Evolutionary conservation across 2,888 invertebrate species (phyloP).

Genomic region (Thymelicus lineola): DNA sequence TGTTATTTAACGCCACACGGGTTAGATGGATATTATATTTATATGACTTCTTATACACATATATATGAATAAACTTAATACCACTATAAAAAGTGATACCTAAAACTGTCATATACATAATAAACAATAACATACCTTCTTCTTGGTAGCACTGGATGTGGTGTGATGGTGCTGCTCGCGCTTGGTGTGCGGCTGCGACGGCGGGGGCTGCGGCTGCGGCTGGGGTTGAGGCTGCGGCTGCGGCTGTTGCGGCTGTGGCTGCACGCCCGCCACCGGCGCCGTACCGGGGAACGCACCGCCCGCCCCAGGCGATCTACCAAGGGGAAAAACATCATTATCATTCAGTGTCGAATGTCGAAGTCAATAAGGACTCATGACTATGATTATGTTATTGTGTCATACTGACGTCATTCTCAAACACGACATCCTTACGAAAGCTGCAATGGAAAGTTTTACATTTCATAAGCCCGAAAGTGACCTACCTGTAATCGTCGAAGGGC

Average conservation of each 20-base stretch:
- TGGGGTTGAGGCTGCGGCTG: conserved; percentile 47
- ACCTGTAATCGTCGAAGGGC: conserved; percentile 71
- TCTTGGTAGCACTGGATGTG: conserved; percentile 64
- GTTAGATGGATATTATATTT: no score
- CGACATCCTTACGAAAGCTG: no score
- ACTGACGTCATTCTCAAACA: no score
- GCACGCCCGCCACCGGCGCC: conserved; percentile 34
- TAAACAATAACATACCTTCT: conserved; percentile 60
- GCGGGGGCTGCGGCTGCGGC: conserved; percentile 45
- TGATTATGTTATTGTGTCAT: no score
- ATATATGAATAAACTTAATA: no score
- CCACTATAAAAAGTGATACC: no score
- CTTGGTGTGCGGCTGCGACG: conserved; percentile 61
- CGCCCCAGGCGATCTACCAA: conserved; percentile 59
- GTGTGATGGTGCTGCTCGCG: conserved; percentile 70
- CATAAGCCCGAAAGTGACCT: conserved; percentile 50
- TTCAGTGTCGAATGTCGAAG: background rate
- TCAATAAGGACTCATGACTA: no score
- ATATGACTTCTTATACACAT: no score
- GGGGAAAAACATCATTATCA: background rate
- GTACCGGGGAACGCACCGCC: conserved; percentile 35
- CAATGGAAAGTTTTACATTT: no score
- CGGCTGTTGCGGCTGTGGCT: conserved; percentile 46
- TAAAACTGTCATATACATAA: background rate
- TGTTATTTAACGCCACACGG: no score